phyloP scores from a whole-genome alignment of 2,888 invertebrate species.

The Horisme vitalbata region DNA sequence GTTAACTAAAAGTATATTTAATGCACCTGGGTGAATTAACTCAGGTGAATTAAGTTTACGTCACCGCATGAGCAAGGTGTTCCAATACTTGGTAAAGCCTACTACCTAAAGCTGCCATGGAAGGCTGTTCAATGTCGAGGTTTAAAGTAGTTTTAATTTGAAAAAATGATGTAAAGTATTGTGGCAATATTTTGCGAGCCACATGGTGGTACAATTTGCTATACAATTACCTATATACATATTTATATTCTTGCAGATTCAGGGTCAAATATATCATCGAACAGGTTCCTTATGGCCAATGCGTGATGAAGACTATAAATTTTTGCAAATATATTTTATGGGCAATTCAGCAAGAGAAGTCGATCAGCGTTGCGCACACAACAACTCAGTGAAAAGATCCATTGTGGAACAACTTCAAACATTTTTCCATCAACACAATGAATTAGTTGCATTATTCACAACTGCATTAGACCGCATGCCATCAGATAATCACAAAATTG shows the following conservation, averaged over 20 bases:
- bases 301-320: slow-evolving; percentile 39
- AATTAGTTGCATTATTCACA: slow-evolving; percentile 36
- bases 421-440: slow-evolving; percentile 21
- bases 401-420: not conserved
- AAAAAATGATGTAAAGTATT: too few relatives aligned
- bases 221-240: too few relatives aligned
- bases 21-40: too few relatives aligned
- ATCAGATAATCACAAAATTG: slow-evolving; percentile 42
- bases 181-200: too few relatives aligned
- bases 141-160: too few relatives aligned
- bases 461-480: slow-evolving; percentile 40
- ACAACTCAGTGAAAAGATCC: not conserved
- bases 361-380: not conserved
- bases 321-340: slow-evolving; percentile 26
- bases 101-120: too few relatives aligned
- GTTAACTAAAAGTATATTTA: too few relatives aligned
- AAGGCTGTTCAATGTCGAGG: too few relatives aligned
- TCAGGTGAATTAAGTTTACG: too few relatives aligned
- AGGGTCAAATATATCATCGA: slow-evolving; percentile 33
- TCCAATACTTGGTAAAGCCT: too few relatives aligned
- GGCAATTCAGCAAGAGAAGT: not conserved
- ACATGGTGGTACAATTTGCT: too few relatives aligned
- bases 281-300: slow-evolving; percentile 39
- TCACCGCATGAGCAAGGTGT: too few relatives aligned
- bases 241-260: slow-evolving; percentile 23